Percentiles rank a stretch among this genome's conserved stretches.
Evolutionary conservation across 1,140 invertebrate species (phyloP).

Genomic region (Amyelois transitella): DNA sequence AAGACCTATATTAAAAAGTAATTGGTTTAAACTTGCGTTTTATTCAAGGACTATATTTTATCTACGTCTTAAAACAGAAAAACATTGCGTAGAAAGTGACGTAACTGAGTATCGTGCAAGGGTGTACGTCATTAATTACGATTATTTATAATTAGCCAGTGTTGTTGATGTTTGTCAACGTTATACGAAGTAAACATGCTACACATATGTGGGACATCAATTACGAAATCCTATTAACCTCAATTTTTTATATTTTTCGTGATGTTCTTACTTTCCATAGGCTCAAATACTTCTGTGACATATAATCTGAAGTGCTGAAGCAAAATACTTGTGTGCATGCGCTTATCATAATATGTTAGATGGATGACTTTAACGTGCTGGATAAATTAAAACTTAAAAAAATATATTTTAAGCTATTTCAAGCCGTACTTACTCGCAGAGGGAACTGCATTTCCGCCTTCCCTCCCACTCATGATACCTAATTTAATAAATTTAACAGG

Average conservation of each 20-base stretch:
- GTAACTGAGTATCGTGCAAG: conserved; percentile 5
- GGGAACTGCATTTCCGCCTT: conserved; percentile 72
- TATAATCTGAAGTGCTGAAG: not conserved
- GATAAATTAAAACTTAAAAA: conserved; percentile 2
- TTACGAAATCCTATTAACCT: conserved; percentile 67
- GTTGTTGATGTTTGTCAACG: conserved; percentile 50
- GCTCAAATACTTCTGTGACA: not conserved
- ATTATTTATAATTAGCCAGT: conserved; percentile 44
- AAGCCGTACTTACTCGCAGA: conserved; percentile 59
- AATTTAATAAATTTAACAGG: conserved; percentile 51
- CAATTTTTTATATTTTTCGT: conserved; percentile 68
- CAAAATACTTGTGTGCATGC: conserved; percentile 7
- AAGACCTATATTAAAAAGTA: no score
- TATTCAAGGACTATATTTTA: conserved; percentile 14
- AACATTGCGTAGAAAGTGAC: conserved; percentile 26
- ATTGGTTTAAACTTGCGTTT: conserved; percentile 1
- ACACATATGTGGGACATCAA: conserved; percentile 68
- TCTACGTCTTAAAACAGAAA: conserved; percentile 9
- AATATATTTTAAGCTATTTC: conserved; percentile 13
- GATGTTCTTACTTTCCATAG: conserved; percentile 29
- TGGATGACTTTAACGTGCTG: conserved; percentile 7
- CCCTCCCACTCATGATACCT: conserved; percentile 69
- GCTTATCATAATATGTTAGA: conserved; percentile 23
- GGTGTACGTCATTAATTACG: conserved; percentile 19
- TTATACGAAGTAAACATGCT: conserved; percentile 53